Base-by-base conservation (phyloP, 2,888 invertebrate species). In the Cerastoderma edule region DNA sequence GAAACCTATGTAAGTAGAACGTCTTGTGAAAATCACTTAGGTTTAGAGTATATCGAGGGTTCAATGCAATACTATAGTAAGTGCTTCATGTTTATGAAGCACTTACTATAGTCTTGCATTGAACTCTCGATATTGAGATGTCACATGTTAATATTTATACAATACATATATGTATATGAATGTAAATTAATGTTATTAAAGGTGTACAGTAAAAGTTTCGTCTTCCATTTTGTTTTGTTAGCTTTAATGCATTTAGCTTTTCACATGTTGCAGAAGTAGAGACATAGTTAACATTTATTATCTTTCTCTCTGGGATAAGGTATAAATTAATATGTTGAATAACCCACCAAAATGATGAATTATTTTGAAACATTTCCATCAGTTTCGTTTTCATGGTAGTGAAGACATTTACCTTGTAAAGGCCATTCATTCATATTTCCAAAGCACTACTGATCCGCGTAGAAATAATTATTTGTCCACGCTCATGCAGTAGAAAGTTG, bases 151-250 rank as follows among this genome's bases (percentile, higher is more conserved):
- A 13, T 57, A 57, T 57, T 57, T 57, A 57, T 57, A 57, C 57
- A 57, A 44, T 65, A 30, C 30, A 65, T 48, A 65, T 48, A 48
- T 65, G 28, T 27, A 19, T 44, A 65, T 28, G 48, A 48, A 8
- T 27, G 27, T 46, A 48, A 46, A n/a, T 65, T 19, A 28, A 30
- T 65, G 48, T 46, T 65, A 65, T 65, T 65, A 65, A 65, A 65
- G 22, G 65, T 65, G 57, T 57, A 57, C 24, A 57, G 57, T 57
- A 28, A 53, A 24, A 22, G 24, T 1, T 53, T 2, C 2, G n/a
- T 8, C 5, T 4, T 2, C 24, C 1, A 22, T 22, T 53, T 10
- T 22, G 2, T 19, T 19, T 53, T 16, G 1, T 22, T 2, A 53
- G 16, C 30, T 8, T 30, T 30, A 24, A 54, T 6, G 8, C 5